Percentiles rank a stretch among this genome's conserved stretches.
Evolutionary conservation across 2,113 vertebrate genomes (phyloP).

Genomic region (Sakesphorus luctuosus): DNA sequence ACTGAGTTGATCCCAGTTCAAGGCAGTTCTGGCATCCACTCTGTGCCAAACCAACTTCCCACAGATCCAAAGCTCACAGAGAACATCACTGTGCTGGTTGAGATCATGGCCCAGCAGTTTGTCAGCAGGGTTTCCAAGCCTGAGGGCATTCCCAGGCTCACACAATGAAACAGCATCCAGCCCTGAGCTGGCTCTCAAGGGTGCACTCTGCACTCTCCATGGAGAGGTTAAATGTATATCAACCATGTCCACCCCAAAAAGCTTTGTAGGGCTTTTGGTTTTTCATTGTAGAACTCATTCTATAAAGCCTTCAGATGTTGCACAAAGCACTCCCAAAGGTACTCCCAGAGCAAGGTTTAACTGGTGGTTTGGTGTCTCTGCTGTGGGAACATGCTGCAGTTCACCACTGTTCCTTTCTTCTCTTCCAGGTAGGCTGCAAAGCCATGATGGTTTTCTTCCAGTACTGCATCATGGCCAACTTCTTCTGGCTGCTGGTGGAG

Average conservation of each 20-base stretch:
- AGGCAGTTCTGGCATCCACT: not conserved
- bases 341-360: not conserved
- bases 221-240: not conserved
- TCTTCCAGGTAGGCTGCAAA: constrained; percentile 89
- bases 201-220: rapidly evolving
- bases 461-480: constrained; percentile 96
- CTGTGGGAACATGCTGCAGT: not conserved
- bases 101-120: not conserved
- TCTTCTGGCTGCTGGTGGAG: constrained; percentile 97
- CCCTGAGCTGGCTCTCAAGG: not conserved
- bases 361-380: not conserved
- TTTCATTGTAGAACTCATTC: not conserved
- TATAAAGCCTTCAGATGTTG: not conserved
- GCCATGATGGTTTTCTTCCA: constrained; percentile 93
- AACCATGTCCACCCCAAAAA: not conserved
- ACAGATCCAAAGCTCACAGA: not conserved
- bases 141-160: not conserved
- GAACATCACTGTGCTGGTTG: not conserved
- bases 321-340: not conserved
- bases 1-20: not conserved
- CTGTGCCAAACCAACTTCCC: not conserved
- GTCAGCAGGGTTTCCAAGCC: not conserved
- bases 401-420: not conserved
- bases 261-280: not conserved
- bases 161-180: not conserved